A percentile compares a stretch with the other conserved stretches of the same genome.
These are phyloP conservation scores for Drosophila equinoxialis DNA, from an alignment of 1,140 invertebrate species.

Conservation along the genomic window DNA sequence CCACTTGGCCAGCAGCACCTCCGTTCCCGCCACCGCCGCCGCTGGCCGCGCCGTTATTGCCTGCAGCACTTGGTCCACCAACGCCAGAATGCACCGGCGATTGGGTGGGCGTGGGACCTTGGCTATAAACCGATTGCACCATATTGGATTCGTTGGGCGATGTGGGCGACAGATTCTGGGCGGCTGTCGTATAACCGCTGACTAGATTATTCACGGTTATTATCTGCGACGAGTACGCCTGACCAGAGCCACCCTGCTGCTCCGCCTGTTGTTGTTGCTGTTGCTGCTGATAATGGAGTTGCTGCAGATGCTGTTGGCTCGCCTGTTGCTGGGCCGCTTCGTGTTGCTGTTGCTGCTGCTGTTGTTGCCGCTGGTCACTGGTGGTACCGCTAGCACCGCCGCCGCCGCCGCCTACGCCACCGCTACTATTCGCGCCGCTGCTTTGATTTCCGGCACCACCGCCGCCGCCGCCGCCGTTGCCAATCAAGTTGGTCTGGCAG, in stretches of 20 bases:
- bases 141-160: conserved; percentile 82
- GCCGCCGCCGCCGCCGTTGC: conserved; percentile 83
- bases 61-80: conserved; percentile 45
- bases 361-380: conserved; percentile 63
- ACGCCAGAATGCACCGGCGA: conserved; percentile 73
- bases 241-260: conserved; percentile 57
- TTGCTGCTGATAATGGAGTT: conserved; percentile 62
- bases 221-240: conserved; percentile 80
- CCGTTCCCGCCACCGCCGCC: conserved; percentile 41
- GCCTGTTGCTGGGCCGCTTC: conserved; percentile 71
- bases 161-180: conserved; percentile 81
- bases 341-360: conserved; percentile 73
- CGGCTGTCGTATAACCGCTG: conserved; percentile 74
- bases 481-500: conserved; percentile 85
- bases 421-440: conserved; percentile 57
- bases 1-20: conserved; percentile 82
- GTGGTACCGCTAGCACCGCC: conserved; percentile 39
- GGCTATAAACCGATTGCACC: conserved; percentile 83
- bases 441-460: conserved; percentile 82
- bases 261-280: conserved; percentile 68
- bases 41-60: conserved; percentile 41
- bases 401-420: conserved; percentile 49
- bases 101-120: conserved; percentile 80
- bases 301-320: conserved; percentile 71
- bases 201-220: conserved; percentile 82